Base-by-base conservation (phyloP, 2,888 invertebrate genomes). In the Pyrgus malvae region DNA sequence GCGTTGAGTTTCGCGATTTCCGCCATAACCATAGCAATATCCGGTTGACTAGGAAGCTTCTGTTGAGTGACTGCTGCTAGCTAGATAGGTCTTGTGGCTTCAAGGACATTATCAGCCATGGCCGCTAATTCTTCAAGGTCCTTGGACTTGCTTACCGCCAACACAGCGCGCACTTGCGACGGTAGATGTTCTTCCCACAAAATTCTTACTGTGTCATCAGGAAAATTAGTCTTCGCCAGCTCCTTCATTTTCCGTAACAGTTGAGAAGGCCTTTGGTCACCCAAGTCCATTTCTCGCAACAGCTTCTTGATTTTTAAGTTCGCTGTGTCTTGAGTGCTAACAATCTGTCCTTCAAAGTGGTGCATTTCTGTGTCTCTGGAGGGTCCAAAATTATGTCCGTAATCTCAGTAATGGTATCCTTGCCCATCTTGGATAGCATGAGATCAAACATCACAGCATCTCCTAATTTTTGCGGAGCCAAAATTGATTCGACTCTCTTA, bases 181-280 rank as follows among this genome's bases (percentile, higher is more conserved):
- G 37, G 48, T 6, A 48, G 25, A n/a, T 48, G 29, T 8, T 29
- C 42, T n/a, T 48, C 37, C 48, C 37, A 48, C 6, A 48, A 12
- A 19, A 33, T 46, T 19, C 33, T n/a, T 5, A 46, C 33, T 11
- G 37, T 48, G 19, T 48, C 48, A 17, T 48, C 48, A 1, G 48
- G 25, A 17, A 48, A 17, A 25, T 27, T 48, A 8, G n/a, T 11
- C 9, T 27, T 37, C n/a, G 48, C 33, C 4, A 46, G 23, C 8
- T 46, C 33, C 8, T 8, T 6, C 45, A 46, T 46, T 17, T 37
- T 48, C 9, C 48, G 2, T 12, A 48, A 9, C 1, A 48, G 23
- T 8, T 45, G 45, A 3, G 45, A 45, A 19, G 45, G 33, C 12
- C 33, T 45, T 33, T 33, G 45, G 8, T 45, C 31, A 0, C 45